Base-by-base conservation (phyloP, 2,797 vertebrate species). In the Centroberyx gerrardi region DNA sequence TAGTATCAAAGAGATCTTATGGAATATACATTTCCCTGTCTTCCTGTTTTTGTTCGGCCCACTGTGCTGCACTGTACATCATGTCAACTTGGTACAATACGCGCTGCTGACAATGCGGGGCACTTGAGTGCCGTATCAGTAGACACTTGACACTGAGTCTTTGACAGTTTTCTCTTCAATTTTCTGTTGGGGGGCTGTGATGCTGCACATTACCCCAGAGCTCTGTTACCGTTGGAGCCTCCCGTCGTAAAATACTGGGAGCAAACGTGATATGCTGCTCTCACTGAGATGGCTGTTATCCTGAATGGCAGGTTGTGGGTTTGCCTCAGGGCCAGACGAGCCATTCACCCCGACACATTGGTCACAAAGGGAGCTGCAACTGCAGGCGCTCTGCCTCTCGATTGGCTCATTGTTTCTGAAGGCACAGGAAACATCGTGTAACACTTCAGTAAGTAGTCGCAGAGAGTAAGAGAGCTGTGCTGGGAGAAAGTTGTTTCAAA, bases 391-490 rank as follows among this genome's bases (percentile, higher is more conserved):
- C 22, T 14, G 63, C 74, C 66, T 81, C 86, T 78, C 10, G 61
- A 76, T 87, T 78, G 74, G 69, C 75, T 80, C 75, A 87, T 87
- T 90, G 88, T 90, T 86, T 86, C 62, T 62, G 28, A 81, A 76
- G 82, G 60, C 29, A 71, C 80, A 84, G 79, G 86, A 90, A 90
- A 80, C 81, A 65, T 87, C 86, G 69, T 63, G 53, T 81, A 72
- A 80, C 62, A 79, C 79, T 81, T 71, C 4, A 74, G 42, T 54
- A 56, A 68, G 17, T 63, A 66, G 64, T 74, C 51, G 38, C 12
- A 46, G 65, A 74, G 59, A 78, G 59, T 65, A 42, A 60, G 9
- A 44, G 61, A 59, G 62, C 22, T 70, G 48, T 52, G 28, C 38
- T 31, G 64, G 74, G 46, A 75, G 66, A 84, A 70, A 53, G 66